Evolutionary conservation across 1,140 invertebrate genomes (phyloP), one percentile per base, ranked within the genome.

Genomic region (Zaprionus ghesquierei): DNA sequence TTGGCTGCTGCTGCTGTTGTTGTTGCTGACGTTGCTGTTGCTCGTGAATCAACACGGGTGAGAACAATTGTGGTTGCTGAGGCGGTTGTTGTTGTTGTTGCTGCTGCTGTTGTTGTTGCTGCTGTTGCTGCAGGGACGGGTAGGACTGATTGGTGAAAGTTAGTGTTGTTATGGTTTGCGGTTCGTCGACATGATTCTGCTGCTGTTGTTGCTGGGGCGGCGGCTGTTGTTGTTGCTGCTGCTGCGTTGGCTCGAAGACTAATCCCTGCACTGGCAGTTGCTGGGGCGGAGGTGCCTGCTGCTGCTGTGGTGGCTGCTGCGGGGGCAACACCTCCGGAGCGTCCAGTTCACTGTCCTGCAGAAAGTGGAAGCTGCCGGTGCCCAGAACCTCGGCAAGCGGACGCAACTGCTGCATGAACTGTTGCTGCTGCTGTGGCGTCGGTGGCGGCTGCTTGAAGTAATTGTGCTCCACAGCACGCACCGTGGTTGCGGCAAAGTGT

Each of bases 121-220:
- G 79, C 59, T 79, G 80, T 0, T 92, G 92, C 25, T 92, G 79
- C 59, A 91, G 92, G 22, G 92, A 92, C 27, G 94, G 92, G 76
- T 94, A 96, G 66, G 94, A 95, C 79, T 96, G 95, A 92, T 96
- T 96, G 27, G 95, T 96, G 79, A 96, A 96, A 25, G 96, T 96
- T 90, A 96, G 95, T 5, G 95, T 94, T 9, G 95, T 95, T 80
- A 96, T 96, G 22, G 94, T 73, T 46, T 79, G 81, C 23, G 73
- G 75, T 44, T 91, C 89, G 33, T 89, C 89, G 2, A 77, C 71
- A 54, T 86, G 84, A 55, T 89, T 86, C 38, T 73, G 71, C 23
- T 58, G 69, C 41, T 63, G 79, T 44, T 84, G 77, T 15, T 53
- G 76, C 25, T 69, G 78, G 20, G 66, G 77, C n/a, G 13, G 50